Evolutionary conservation across 2,888 invertebrate species (phyloP), one percentile per base, ranked within the genome.

Genomic region (Marasmarcha lunaedactyla): DNA sequence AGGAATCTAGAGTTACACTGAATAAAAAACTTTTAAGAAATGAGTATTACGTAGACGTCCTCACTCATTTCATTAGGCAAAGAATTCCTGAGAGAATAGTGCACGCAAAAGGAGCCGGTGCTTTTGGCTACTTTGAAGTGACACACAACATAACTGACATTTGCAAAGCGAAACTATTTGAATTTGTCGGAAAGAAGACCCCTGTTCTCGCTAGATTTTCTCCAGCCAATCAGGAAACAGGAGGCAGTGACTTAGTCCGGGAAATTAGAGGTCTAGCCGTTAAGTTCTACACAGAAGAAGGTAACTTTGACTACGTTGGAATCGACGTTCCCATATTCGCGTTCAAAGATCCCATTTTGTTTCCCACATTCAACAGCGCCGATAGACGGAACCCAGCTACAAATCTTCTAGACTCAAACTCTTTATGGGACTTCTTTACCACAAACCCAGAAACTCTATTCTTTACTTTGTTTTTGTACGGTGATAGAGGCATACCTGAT

Each of bases 41-140:
- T 70, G 87, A 88, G 47, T 87, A 88, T 36, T 88, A 87, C 45
- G 55, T 92, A 38, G 91, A 92, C 52, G 90, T 91, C 57, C 68
- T 92, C 46, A 84, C 90, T 0, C 90, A 94, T 61, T 94, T 95
- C 55, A 88, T 89, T 57, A 83, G 94, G 10, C 95, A 96, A 68
- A 86, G 95, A 39, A 95, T 95, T 52, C 95, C 95, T 0, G 95
- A 95, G 62, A 85, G 95, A 47, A 93, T 94, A 0, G 94, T 93
- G 1, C 94, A 94, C 64, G 94, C 95, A 1, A 95, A 95, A 71
- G 95, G 95, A 47, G 92, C 90, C 35, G 93, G 90, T 33, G 91
- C 90, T 5, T 36, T 35, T 27, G 44, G 41, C 11, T 38, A 38
- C 36, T 36, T 43, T 15, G 35, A 41, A 35, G 41, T 41, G 15